Conservation (phyloP, 1,140 invertebrate species). For the Penaeus indicus region DNA sequence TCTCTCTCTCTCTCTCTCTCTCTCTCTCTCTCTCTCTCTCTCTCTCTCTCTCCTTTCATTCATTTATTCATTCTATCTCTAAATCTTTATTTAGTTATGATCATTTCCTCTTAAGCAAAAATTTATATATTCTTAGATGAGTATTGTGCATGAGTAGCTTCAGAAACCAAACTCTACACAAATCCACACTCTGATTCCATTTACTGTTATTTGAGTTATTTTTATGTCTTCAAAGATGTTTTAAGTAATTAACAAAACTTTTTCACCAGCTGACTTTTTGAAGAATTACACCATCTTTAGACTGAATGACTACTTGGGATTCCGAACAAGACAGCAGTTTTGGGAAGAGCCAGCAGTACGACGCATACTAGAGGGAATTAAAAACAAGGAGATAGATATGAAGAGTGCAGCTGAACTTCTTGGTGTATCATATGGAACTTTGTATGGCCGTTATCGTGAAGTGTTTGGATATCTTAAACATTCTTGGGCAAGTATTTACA, state of each 20-base stretch:
- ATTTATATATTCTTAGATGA: no score
- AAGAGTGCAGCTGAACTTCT: conserved; percentile 90
- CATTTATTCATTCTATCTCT: neutral
- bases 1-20: neutral
- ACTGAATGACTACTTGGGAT: conserved; percentile 85
- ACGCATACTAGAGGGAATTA: conserved; percentile 85
- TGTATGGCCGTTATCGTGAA: conserved; percentile 88
- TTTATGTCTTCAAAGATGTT: neutral
- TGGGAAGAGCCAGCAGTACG: conserved; percentile 89
- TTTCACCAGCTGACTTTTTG: conserved; percentile 65
- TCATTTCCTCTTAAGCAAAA: no score
- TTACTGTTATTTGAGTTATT: no score
- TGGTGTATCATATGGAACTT: conserved; percentile 89
- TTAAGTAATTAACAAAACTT: neutral
- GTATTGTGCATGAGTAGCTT: no score
- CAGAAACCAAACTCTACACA: no score
- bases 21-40: neutral
- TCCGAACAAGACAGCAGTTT: conserved; percentile 87
- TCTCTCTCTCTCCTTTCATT: neutral
- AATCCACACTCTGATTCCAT: no score
- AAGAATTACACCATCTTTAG: conserved; percentile 75
- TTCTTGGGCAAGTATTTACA: conserved; percentile 72
- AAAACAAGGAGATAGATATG: conserved; percentile 90
- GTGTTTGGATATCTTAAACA: conserved; percentile 88
- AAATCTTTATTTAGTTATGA: neutral